Evolutionary conservation across 2,113 vertebrate genomes (phyloP), one percentile per base, ranked within the genome.

Genomic region (Chloropsis hardwickii): DNA sequence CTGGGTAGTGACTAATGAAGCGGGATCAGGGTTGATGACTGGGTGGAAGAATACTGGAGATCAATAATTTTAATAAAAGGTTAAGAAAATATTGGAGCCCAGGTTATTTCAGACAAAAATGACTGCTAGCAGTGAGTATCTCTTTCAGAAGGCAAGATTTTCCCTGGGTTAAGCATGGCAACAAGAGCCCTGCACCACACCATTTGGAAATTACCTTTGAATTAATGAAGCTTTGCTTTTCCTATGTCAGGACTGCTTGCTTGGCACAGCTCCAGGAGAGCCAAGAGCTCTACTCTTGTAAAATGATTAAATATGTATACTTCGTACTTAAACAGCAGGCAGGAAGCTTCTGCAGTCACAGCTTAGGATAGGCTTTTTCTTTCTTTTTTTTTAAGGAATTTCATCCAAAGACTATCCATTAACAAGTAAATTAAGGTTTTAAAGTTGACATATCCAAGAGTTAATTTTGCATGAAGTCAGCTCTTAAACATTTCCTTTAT

Each of bases 401-500:
- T 61, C 35, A 39, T 61, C 58, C 25, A 39, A 39, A 39, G 25
- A 39, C 35, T 37, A 61, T 61, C 58, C 58, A 61, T 61, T 61
- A 61, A 61, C 35, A 61, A 61, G 35, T 61, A 61, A 61, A 39
- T 61, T 61, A 61, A 61, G 17, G 25, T 17, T 61, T 61, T 61
- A 61, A 61, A 61, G 62, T 23, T 81, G 88, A 84, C 91, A 57
- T 92, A 93, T 67, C 89, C 72, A 54, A 93, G 93, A 95, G 89
- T 94, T 96, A 94, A 96, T 96, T 97, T 96, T 97, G 77, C 54
- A 94, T 97, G 83, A 97, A 93, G 94, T 97, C 96, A 97, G 73
- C 87, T 93, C 78, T 96, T 79, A 95, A 95, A 97, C 91, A 97
- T 97, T 91, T 97, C 95, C 92, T 97, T 97, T 95, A 91, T 96